A percentile compares a stretch with the other conserved stretches of the same genome.
Evolutionary conservation across 2,113 vertebrate species (phyloP).

Genomic region (Phyllostomus discolor): DNA sequence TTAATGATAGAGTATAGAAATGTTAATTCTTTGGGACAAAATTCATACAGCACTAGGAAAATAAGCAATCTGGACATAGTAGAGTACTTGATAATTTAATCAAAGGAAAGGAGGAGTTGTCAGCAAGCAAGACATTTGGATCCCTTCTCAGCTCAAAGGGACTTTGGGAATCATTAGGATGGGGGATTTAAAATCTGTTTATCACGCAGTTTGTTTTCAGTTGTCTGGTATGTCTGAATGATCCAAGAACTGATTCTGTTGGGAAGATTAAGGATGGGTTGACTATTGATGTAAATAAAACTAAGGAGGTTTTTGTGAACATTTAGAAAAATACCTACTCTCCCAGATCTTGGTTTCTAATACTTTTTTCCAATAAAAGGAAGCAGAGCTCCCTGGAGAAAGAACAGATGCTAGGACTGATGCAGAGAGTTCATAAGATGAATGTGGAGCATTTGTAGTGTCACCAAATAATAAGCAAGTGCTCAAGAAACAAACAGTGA

Average conservation of each 20-base stretch:
- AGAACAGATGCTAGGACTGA: not conserved
- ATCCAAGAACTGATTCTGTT: not conserved
- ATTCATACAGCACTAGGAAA: not conserved
- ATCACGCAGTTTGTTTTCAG: not conserved
- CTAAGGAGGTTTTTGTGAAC: not conserved
- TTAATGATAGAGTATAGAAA: not conserved
- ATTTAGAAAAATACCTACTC: not conserved
- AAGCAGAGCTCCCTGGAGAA: not conserved
- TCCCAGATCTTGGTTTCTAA: conserved; percentile 1
- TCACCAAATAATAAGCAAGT: conserved; percentile 6
- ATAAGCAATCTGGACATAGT: not conserved
- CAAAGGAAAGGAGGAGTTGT: not conserved
- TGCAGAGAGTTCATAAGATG: not conserved
- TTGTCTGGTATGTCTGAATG: not conserved
- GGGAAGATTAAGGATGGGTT: not conserved
- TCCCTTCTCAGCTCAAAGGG: not conserved
- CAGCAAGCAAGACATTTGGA: not conserved
- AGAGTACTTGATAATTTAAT: not conserved
- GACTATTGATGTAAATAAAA: not conserved
- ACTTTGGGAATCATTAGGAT: not conserved
- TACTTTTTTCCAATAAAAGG: not conserved
- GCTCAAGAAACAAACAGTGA: not conserved
- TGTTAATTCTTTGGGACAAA: not conserved
- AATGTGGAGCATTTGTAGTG: not conserved
- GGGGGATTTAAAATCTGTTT: not conserved